Evolutionary conservation across 1,140 invertebrate genomes (phyloP).

Genomic region (Meloidogyne hapla): DNA sequence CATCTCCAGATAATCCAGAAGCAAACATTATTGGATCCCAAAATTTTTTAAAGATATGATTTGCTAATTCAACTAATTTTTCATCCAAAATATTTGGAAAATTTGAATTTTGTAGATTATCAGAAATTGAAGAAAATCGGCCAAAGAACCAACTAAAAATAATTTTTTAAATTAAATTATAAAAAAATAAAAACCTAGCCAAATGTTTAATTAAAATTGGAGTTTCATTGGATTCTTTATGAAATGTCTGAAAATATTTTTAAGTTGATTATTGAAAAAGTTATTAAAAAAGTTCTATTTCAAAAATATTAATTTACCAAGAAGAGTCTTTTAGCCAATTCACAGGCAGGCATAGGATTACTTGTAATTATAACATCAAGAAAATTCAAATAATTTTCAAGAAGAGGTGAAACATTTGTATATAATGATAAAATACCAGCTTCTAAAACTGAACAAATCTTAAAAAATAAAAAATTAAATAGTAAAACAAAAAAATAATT

Average conservation of each 20-base stretch:
- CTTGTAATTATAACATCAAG: conserved; percentile 16
- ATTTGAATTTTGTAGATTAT: neutral
- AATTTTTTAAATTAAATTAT: neutral
- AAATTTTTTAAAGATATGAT: conserved; percentile 21
- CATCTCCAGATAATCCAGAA: neutral
- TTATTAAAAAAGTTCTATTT: neutral
- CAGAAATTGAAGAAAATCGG: neutral
- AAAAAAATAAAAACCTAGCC: conserved; percentile 4
- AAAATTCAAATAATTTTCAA: conserved; percentile 21
- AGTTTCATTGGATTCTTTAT: conserved; percentile 16
- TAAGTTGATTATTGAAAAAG: too few species aligned
- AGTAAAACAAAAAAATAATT: neutral
- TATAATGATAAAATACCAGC: conserved; percentile 19
- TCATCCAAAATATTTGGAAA: neutral
- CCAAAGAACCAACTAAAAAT: neutral
- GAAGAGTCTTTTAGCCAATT: conserved; percentile 28
- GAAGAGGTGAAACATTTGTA: conserved; percentile 12
- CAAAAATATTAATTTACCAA: conserved; percentile 10
- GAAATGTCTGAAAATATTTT: conserved; percentile 31
- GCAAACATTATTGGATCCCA: conserved; percentile 20
- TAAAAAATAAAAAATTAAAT: neutral
- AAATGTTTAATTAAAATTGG: conserved; percentile 20
- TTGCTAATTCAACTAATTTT: conserved; percentile 9
- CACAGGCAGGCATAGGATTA: conserved; percentile 25
- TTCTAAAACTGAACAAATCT: conserved; percentile 23